Percentiles rank a stretch among this genome's conserved stretches.
These are phyloP conservation scores for Nomada lathburiana DNA, from an alignment of 2,888 invertebrate species.

Conservation along the genomic window DNA sequence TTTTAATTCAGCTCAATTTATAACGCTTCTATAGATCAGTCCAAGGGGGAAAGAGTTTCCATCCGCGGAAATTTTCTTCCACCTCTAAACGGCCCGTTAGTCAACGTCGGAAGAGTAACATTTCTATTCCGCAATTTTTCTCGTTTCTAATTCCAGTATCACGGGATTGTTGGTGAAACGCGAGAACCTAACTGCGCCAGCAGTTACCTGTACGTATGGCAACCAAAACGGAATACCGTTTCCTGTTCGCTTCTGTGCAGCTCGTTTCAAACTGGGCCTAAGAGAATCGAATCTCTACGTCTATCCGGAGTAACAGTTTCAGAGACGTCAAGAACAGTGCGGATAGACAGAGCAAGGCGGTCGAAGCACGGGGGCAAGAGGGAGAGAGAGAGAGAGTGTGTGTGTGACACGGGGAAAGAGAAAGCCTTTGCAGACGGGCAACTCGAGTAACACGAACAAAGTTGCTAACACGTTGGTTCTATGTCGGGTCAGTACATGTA, in stretches of 20 bases:
- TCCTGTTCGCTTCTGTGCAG: too few species aligned
- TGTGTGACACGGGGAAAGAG: neutral
- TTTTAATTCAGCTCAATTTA: slow-evolving; percentile 32
- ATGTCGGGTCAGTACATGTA: slow-evolving; percentile 43
- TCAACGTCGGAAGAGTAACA: neutral
- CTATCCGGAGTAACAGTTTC: slow-evolving; percentile 31
- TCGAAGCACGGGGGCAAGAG: neutral
- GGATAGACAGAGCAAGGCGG: neutral
- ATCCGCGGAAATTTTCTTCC: neutral
- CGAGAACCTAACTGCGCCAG: too few species aligned
- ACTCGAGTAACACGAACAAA: slow-evolving; percentile 48
- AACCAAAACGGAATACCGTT: too few species aligned
- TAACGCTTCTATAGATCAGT: neutral
- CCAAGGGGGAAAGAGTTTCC: neutral
- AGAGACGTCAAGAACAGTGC: slow-evolving; percentile 46
- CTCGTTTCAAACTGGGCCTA: slow-evolving; percentile 23
- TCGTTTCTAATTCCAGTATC: too few species aligned
- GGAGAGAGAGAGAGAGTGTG: neutral
- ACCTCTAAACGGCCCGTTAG: neutral
- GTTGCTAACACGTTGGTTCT: slow-evolving; percentile 41
- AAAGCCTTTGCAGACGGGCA: slow-evolving; percentile 26
- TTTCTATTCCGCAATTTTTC: neutral
- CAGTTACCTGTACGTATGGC: too few species aligned
- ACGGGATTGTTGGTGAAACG: too few species aligned
- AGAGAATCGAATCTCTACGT: slow-evolving; percentile 25